Percentiles rank a stretch among this genome's conserved stretches.
Conservation (phyloP, 2,113 vertebrate species). For the Columbina picui region DNA sequence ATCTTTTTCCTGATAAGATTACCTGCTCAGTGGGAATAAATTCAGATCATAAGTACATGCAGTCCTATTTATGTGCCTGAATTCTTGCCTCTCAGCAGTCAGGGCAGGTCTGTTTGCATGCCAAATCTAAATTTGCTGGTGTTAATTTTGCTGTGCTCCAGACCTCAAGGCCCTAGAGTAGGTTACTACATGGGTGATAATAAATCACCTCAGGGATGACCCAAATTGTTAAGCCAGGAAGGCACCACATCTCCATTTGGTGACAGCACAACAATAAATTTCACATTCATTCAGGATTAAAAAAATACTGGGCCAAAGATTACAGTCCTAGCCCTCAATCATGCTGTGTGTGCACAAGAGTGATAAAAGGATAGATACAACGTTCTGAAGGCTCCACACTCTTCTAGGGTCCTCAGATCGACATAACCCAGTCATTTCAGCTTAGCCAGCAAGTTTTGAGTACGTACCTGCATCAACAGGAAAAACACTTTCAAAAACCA, state of each 20-base stretch:
- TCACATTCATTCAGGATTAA: not conserved
- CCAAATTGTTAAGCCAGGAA: not conserved
- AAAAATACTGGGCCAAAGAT: not conserved
- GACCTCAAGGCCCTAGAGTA: no score
- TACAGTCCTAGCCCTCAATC: not conserved
- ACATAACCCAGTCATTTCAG: not conserved
- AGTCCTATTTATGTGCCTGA: not conserved
- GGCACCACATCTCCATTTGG: not conserved
- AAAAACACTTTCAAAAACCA: not conserved
- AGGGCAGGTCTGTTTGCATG: not conserved
- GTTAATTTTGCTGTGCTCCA: not conserved
- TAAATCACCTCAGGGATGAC: not conserved
- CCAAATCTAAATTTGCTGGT: not conserved
- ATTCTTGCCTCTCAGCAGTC: not conserved
- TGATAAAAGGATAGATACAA: not conserved
- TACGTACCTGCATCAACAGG: not conserved
- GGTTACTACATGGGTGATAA: not conserved
- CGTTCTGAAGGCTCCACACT: not conserved
- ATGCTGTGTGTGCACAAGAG: not conserved
- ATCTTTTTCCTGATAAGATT: not conserved
- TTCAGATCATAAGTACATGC: not conserved
- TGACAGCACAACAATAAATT: not conserved
- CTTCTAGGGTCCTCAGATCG: not conserved
- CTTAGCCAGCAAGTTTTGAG: accelerated
- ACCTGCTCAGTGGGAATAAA: not conserved